These are phyloP conservation scores for Corynorhinus townsendii DNA, from an alignment of 2,113 vertebrate genomes.

Conservation along the genomic window DNA sequence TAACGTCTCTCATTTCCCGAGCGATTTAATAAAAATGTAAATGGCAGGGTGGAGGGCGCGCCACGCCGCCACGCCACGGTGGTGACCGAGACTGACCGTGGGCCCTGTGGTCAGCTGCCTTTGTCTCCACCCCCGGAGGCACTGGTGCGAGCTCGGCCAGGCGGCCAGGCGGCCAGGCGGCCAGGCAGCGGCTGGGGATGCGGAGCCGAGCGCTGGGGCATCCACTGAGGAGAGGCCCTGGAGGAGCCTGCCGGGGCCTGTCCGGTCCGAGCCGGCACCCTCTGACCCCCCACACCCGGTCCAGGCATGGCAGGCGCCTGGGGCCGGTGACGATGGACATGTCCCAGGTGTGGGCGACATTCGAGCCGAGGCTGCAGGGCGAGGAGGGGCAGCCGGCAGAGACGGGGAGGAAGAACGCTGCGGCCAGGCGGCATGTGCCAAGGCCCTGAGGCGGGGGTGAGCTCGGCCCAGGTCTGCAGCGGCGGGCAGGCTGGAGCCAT, in stretches of 20 bases:
- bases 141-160: not conserved
- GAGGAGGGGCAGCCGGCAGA: not conserved
- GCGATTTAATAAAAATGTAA: conserved; percentile 84
- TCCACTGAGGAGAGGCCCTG: not conserved
- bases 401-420: fast-evolving
- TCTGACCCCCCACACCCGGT: not conserved
- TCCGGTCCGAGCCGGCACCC: not conserved
- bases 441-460: not conserved
- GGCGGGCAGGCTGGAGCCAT: fast-evolving
- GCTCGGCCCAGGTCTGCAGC: fast-evolving
- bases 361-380: fast-evolving
- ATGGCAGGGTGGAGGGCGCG: conserved; percentile 62
- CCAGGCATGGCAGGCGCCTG: not conserved
- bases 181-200: not conserved
- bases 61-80: conserved; percentile 44
- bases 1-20: conserved; percentile 74
- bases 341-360: not conserved
- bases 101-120: conserved; percentile 68
- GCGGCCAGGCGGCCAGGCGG: not conserved
- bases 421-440: fast-evolving
- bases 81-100: conserved; percentile 70
- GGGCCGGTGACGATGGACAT: not conserved
- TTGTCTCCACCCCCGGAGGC: conserved; percentile 63
- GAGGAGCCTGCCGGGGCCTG: not conserved
- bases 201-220: not conserved